A percentile compares a stretch with the other conserved stretches of the same genome.
Evolutionary conservation across 2,113 vertebrate species (phyloP).

Genomic region (Atlantisia rogersi): DNA sequence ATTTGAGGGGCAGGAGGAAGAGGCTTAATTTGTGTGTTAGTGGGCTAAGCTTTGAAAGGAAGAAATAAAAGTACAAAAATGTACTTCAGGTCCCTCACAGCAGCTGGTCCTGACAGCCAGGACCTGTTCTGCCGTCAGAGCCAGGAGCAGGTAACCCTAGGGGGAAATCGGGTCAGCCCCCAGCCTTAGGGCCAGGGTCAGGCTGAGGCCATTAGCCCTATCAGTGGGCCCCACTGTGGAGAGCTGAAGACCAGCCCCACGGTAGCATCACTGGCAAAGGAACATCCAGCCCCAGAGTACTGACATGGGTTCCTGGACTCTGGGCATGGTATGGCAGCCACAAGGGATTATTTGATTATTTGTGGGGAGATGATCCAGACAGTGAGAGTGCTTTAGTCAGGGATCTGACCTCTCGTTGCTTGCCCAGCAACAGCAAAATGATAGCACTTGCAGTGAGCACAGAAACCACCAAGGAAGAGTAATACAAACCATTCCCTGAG

Average conservation of each 20-base stretch:
- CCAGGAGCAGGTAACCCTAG: rapidly evolving
- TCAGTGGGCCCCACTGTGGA: neutral
- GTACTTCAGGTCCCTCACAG: neutral
- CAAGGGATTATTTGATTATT: too few relatives aligned
- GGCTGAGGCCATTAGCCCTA: rapidly evolving
- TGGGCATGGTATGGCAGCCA: neutral
- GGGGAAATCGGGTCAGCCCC: neutral
- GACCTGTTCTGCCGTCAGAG: rapidly evolving
- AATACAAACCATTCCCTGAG: too few relatives aligned
- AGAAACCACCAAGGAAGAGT: too few relatives aligned
- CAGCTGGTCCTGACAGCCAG: neutral
- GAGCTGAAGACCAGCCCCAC: neutral
- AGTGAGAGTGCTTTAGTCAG: too few relatives aligned
- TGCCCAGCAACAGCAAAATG: too few relatives aligned
- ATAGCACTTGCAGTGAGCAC: too few relatives aligned
- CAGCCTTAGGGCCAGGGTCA: rapidly evolving
- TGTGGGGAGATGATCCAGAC: too few relatives aligned
- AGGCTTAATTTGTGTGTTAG: neutral
- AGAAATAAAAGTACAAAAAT: neutral
- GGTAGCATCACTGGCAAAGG: rapidly evolving
- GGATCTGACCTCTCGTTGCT: too few relatives aligned
- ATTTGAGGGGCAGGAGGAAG: neutral
- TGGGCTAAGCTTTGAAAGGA: neutral
- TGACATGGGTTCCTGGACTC: neutral
- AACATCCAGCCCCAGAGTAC: rapidly evolving